Evolutionary conservation across 2,113 vertebrate species (phyloP), one percentile per base, ranked within the genome.

Genomic region (Serilophus lunatus): DNA sequence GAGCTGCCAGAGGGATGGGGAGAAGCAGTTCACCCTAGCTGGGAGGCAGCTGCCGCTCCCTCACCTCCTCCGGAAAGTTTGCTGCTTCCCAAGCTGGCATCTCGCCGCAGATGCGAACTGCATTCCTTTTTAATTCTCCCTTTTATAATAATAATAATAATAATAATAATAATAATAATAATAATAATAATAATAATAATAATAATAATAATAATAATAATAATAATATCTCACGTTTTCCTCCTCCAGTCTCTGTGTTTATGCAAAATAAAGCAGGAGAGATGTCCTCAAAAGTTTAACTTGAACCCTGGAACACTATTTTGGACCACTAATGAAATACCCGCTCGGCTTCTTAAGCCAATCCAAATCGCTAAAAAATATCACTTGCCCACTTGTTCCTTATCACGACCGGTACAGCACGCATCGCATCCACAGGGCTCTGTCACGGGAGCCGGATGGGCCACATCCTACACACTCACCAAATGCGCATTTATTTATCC

Each of bases 1-100:
- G 61, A 72, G 51, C 80, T 61, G 57, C 50, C n/a, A 15, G 33
- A 49, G 44, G 71, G 79, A 61, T 83, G 54, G 10, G 33, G 50
- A 38, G 33, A 69, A 71, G 14, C 31, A 86, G 36, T 6, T 33
- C 51, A 78, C 36, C 29, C 36, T 35, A 42, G 61, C 25, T 22
- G 6, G 47, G 51, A 17, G 56, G 42, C 12, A 5, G 26, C 54
- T 40, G 19, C 6, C 0, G 40, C 45, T 80, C 33, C 23, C 3
- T 29, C 59, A 19, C 60, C 57, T 87, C 36, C 78, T 64, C 26
- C 28, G 83, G 36, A 87, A 95, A 96, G 69, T 95, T 94, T 88
- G 31, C 40, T 59, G 60, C 53, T 80, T 87, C 36, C 63, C 69
- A 51, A 86, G 38, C 40, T 40, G 26, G 64, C 85, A 70, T 22